These are phyloP conservation scores for Hymenopus coronatus DNA, from an alignment of 2,888 invertebrate species.

Conservation along the genomic window DNA sequence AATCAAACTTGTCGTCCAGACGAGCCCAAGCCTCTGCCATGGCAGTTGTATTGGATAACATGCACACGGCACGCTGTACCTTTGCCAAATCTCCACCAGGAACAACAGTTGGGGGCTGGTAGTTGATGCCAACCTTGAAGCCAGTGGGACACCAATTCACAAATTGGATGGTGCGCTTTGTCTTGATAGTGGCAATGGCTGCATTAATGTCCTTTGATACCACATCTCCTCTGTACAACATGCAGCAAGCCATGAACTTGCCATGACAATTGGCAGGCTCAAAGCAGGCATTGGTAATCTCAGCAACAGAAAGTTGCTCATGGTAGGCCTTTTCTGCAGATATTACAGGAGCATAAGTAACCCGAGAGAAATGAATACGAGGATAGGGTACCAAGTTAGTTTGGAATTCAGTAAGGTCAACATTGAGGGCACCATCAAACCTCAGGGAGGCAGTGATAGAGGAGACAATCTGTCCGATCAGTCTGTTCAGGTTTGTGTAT, in stretches of 20 bases:
- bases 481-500: conserved; percentile 56
- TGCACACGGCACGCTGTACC: conserved; percentile 57
- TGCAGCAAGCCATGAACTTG: conserved; percentile 48
- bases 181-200: conserved; percentile 38
- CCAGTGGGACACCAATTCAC: conserved; percentile 46
- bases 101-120: conserved; percentile 52
- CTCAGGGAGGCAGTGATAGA: conserved; percentile 52
- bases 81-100: conserved; percentile 50
- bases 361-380: conserved; percentile 54
- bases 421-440: conserved; percentile 53
- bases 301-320: conserved; percentile 45
- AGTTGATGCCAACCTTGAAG: conserved; percentile 67
- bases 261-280: conserved; percentile 48
- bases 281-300: conserved; percentile 55
- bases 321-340: conserved; percentile 48
- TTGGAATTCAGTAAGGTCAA: conserved; percentile 54
- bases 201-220: conserved; percentile 49
- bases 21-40: conserved; percentile 60
- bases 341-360: conserved; percentile 46
- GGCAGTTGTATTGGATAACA: conserved; percentile 59
- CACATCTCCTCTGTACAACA: conserved; percentile 50
- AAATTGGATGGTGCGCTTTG: conserved; percentile 48
- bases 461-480: conserved; percentile 55
- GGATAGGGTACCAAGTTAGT: conserved; percentile 50
- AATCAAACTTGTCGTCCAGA: conserved; percentile 57